phyloP scores from a whole-genome alignment of 2,888 invertebrate genomes.

The Alentia gelatinosa region DNA sequence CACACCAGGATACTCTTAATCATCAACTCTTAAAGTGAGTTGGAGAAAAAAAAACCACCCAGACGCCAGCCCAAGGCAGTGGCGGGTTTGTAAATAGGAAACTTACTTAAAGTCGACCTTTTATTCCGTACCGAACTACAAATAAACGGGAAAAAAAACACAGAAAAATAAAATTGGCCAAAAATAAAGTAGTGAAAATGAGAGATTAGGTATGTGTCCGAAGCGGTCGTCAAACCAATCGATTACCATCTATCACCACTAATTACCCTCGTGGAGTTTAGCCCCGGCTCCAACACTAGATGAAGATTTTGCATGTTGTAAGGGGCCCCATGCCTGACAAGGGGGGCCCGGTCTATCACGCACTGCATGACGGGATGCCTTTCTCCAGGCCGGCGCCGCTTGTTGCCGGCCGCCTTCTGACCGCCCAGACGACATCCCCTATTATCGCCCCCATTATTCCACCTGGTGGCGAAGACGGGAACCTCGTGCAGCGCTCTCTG shows the following conservation, averaged over 20 bases:
- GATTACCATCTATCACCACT: slow-evolving; percentile 24
- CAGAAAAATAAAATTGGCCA: not conserved
- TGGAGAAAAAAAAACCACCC: not conserved
- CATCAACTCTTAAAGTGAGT: not conserved
- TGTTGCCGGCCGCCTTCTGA: not conserved
- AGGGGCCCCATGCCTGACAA: not conserved
- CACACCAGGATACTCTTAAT: not conserved
- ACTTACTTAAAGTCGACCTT: not conserved
- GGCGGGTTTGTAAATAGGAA: not conserved
- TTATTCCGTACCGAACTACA: too few relatives aligned
- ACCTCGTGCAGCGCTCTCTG: not conserved
- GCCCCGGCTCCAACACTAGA: not conserved
- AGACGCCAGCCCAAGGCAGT: not conserved
- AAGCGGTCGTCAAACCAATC: not conserved
- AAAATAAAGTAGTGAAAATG: not conserved
- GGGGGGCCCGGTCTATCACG: not conserved
- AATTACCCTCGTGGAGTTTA: slow-evolving; percentile 10
- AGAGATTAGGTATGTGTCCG: slow-evolving; percentile 17
- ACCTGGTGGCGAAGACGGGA: not conserved
- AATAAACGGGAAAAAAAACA: not conserved
- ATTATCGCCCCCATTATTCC: not conserved
- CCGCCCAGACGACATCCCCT: not conserved
- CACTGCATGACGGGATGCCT: not conserved
- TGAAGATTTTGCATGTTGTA: slow-evolving; percentile 24
- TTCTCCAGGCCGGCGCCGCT: not conserved